Percentiles rank a stretch among this genome's conserved stretches.
These are phyloP conservation scores for Polydrusus cervinus DNA, from an alignment of 2,888 invertebrate species.

Conservation along the genomic window DNA sequence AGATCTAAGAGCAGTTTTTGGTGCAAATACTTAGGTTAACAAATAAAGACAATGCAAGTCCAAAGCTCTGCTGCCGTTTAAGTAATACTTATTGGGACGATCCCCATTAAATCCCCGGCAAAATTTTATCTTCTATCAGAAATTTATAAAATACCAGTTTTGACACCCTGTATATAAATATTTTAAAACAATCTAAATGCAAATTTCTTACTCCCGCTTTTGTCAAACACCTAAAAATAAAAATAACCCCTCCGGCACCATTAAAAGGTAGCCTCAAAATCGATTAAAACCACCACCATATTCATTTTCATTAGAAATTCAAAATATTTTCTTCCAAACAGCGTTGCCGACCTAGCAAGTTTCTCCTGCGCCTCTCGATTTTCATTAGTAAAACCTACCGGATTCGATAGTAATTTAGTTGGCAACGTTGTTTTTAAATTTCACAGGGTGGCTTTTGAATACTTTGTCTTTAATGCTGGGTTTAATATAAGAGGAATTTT, in stretches of 20 bases:
- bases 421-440: constrained; percentile 21
- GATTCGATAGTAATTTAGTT: background rate
- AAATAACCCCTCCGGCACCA: constrained; percentile 29
- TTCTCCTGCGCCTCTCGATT: background rate
- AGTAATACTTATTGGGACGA: too few relatives aligned
- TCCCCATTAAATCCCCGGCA: too few relatives aligned
- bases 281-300: constrained; percentile 45
- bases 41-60: too few relatives aligned
- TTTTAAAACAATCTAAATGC: background rate
- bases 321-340: constrained; percentile 42
- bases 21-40: too few relatives aligned
- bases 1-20: too few relatives aligned
- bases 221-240: constrained; percentile 2
- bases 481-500: constrained; percentile 51
- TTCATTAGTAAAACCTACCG: background rate
- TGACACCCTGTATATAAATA: too few relatives aligned
- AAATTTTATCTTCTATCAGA: too few relatives aligned
- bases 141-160: too few relatives aligned
- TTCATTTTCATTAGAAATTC: constrained; percentile 52
- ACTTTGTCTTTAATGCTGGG: constrained; percentile 43
- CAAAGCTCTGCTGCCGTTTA: too few relatives aligned
- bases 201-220: background rate
- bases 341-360: background rate
- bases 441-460: constrained; percentile 51
- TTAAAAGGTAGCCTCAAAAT: constrained; percentile 51